Evolutionary conservation across 2,888 invertebrate genomes (phyloP).

Genomic region (Geophilus truncorum): DNA sequence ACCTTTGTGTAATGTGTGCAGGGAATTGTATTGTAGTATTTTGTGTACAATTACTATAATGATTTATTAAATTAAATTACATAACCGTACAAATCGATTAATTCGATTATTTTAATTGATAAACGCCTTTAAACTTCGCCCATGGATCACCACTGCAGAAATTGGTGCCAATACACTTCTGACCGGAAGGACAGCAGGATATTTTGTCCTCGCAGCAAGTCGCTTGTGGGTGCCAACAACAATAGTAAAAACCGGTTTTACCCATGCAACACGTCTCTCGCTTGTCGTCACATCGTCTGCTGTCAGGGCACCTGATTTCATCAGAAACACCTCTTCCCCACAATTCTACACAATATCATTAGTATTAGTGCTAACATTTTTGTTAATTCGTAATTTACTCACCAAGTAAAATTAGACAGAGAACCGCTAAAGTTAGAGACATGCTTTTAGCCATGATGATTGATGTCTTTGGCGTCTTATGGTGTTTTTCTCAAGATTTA

Average conservation of each 20-base stretch:
- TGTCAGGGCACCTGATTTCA: constrained; percentile 13
- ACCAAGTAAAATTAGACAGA: not conserved
- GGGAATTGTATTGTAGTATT: not conserved
- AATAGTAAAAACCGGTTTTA: constrained; percentile 19
- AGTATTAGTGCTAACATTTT: not conserved
- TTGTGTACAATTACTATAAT: not conserved
- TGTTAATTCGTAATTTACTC: not conserved
- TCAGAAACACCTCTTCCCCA: not conserved
- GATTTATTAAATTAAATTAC: not conserved
- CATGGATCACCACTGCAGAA: constrained; percentile 29
- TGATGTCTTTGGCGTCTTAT: not conserved
- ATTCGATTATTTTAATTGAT: not conserved
- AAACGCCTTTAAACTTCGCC: not conserved
- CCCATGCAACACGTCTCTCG: constrained; percentile 28
- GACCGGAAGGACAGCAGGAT: constrained; percentile 16
- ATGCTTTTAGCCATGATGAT: not conserved
- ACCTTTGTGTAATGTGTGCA: not conserved
- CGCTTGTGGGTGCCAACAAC: constrained; percentile 22
- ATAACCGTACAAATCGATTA: not conserved
- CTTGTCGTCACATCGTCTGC: not conserved
- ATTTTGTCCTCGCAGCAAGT: constrained; percentile 29
- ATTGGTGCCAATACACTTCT: not conserved
- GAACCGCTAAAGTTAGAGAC: not conserved
- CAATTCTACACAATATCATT: not conserved
- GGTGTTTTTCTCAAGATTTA: not conserved